Conservation (phyloP, 1,140 invertebrate species). For the Cyphomyrmex costatus region DNA sequence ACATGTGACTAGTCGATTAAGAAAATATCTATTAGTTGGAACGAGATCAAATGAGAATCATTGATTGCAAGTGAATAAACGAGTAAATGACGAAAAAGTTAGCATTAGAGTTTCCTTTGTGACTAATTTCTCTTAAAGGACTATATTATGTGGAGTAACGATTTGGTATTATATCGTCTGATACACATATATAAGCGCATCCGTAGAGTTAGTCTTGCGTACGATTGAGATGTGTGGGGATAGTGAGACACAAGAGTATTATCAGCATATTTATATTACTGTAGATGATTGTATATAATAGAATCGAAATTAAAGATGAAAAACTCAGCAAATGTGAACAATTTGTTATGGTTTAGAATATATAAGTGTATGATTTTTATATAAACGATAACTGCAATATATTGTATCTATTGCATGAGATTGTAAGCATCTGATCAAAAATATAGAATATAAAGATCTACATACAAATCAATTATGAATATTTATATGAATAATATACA, state of each 20-base stretch:
- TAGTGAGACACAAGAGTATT: background rate
- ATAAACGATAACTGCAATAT: conserved; percentile 16
- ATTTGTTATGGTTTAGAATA: conserved; percentile 47
- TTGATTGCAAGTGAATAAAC: background rate
- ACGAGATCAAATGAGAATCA: background rate
- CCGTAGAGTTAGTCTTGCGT: conserved; percentile 4
- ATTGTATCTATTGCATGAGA: conserved; percentile 9
- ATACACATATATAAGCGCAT: conserved; percentile 15
- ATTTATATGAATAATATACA: background rate
- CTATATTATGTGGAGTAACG: conserved; percentile 19
- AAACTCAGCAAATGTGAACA: conserved; percentile 33
- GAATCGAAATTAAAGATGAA: conserved; percentile 27
- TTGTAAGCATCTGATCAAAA: conserved; percentile 34
- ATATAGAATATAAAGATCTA: background rate
- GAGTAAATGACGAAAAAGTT: too few relatives aligned
- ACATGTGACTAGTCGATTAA: conserved; percentile 82
- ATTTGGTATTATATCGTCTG: conserved; percentile 54
- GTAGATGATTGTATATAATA: background rate
- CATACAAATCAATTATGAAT: background rate
- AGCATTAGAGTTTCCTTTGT: background rate
- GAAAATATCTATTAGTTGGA: background rate
- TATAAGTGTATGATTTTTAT: background rate
- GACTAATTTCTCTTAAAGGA: conserved; percentile 12
- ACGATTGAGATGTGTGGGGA: background rate
- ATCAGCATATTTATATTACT: conserved; percentile 22